Evolutionary conservation across 2,888 invertebrate genomes (phyloP).

Genomic region (Pogonocherus hispidulus): DNA sequence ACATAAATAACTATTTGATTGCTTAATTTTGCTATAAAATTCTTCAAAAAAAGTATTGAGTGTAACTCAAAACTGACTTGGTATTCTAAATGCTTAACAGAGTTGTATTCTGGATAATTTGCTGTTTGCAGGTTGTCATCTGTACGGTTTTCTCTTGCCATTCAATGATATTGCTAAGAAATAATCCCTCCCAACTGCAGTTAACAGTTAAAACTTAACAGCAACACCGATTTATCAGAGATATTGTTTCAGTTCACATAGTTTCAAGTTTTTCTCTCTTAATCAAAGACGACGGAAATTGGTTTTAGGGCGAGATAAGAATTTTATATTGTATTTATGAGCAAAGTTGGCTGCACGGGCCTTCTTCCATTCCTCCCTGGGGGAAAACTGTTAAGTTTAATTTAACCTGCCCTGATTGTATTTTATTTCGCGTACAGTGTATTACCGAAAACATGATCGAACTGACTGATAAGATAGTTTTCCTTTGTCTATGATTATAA

Average conservation of each 20-base stretch:
- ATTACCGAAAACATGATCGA: too few species aligned
- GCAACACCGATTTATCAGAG: conserved; percentile 47
- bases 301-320: conserved; percentile 22
- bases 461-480: too few species aligned
- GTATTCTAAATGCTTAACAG: neutral
- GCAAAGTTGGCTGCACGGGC: conserved; percentile 11
- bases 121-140: neutral
- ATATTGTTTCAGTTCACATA: conserved; percentile 48
- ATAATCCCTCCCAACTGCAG: conserved; percentile 8
- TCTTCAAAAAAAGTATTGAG: too few species aligned
- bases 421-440: neutral
- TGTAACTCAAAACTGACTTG: too few species aligned
- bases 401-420: neutral
- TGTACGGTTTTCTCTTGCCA: neutral
- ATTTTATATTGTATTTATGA: conserved; percentile 33
- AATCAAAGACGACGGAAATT: conserved; percentile 41
- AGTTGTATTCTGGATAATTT: neutral
- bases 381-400: neutral
- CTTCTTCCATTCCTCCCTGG: neutral
- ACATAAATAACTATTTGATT: too few species aligned
- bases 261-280: conserved; percentile 39
- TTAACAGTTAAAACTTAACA: conserved; percentile 37
- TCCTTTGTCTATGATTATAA: too few species aligned
- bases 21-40: too few species aligned
- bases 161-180: conserved; percentile 8